Evolutionary conservation across 2,113 vertebrate genomes (phyloP).

Genomic region (Oostethus manadensis): DNA sequence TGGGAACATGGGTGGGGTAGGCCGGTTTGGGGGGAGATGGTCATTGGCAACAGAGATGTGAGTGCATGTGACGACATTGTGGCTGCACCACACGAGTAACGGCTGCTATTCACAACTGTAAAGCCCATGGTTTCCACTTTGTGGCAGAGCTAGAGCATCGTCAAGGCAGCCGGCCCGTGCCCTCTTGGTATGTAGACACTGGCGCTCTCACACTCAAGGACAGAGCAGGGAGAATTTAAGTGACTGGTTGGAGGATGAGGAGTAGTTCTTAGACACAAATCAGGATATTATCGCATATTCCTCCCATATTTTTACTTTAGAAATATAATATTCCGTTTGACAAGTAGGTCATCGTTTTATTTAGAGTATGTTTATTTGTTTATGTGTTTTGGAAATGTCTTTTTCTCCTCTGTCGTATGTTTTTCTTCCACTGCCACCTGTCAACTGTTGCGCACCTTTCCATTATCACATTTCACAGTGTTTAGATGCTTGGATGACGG

Average conservation of each 20-base stretch:
- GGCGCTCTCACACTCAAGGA: slow-evolving; percentile 47
- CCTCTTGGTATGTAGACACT: slow-evolving; percentile 73
- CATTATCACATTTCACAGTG: too few species aligned
- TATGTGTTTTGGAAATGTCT: too few species aligned
- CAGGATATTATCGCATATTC: neutral
- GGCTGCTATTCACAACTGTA: slow-evolving; percentile 62
- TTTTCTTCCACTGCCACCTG: too few species aligned
- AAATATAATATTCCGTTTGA: neutral
- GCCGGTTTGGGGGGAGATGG: neutral
- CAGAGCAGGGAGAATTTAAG: slow-evolving; percentile 15
- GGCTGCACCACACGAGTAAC: slow-evolving; percentile 38
- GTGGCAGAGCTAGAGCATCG: slow-evolving; percentile 57
- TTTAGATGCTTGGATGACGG: too few species aligned
- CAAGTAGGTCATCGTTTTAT: too few species aligned
- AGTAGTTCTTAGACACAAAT: neutral
- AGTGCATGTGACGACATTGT: slow-evolving; percentile 20
- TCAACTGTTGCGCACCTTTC: too few species aligned
- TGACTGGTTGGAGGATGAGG: slow-evolving; percentile 13
- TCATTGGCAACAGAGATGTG: slow-evolving; percentile 38
- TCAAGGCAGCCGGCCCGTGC: slow-evolving; percentile 70
- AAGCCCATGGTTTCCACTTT: slow-evolving; percentile 45
- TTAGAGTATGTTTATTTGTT: too few species aligned
- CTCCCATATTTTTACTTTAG: neutral
- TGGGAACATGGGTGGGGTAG: slow-evolving; percentile 38
- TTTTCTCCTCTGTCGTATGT: too few species aligned